Evolutionary conservation across 1,140 invertebrate species (phyloP).

Genomic region (Lepidotrigona ventralis): DNA sequence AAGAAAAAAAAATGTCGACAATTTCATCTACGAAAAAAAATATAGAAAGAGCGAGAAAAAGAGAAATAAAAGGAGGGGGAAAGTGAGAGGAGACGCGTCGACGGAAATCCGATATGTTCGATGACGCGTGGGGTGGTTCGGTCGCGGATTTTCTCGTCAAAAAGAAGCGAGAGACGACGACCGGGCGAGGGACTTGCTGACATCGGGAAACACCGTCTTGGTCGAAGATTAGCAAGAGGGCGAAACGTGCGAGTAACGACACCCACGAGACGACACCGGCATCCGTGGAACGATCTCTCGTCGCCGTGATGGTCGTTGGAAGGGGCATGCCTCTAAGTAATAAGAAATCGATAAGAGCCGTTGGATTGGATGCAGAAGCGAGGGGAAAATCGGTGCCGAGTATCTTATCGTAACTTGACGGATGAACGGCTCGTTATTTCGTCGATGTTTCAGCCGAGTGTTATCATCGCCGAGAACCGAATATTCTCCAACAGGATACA

Average conservation of each 20-base stretch:
- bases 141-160: slow-evolving; percentile 20
- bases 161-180: slow-evolving; percentile 18
- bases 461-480: slow-evolving; percentile 6
- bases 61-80: background rate
- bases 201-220: slow-evolving; percentile 38
- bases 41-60: background rate
- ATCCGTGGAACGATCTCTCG: slow-evolving; percentile 41
- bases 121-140: background rate
- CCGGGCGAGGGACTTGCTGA: slow-evolving; percentile 35
- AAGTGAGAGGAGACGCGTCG: background rate
- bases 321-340: slow-evolving; percentile 40
- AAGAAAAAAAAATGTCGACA: background rate
- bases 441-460: slow-evolving; percentile 29
- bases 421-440: slow-evolving; percentile 33
- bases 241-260: slow-evolving; percentile 55
- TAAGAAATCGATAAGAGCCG: slow-evolving; percentile 61
- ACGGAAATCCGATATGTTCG: slow-evolving; percentile 11
- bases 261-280: slow-evolving; percentile 47
- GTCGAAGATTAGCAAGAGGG: slow-evolving; percentile 46
- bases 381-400: slow-evolving; percentile 48
- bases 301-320: background rate
- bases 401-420: slow-evolving; percentile 42
- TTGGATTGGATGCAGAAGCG: slow-evolving; percentile 49
- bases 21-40: background rate
- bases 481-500: slow-evolving; percentile 12